Evolutionary conservation across 2,888 invertebrate species (phyloP).

Genomic region (Drosophila prolongata): DNA sequence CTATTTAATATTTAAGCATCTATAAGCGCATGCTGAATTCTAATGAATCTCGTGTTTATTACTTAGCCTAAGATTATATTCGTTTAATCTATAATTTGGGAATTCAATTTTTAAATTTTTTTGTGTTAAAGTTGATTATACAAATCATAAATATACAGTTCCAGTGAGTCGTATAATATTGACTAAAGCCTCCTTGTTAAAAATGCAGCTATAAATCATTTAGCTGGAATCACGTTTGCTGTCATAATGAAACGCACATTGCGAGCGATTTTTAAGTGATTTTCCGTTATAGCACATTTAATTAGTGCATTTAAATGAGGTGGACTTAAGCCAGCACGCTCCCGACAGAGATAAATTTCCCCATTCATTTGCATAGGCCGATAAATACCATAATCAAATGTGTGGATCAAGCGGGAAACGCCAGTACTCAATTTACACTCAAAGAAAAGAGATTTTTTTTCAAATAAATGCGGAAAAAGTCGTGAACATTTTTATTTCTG

Average conservation of each 20-base stretch:
- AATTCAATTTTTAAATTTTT: too few species aligned
- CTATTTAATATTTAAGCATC: too few species aligned
- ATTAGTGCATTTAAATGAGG: constrained; percentile 46
- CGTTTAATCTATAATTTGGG: too few species aligned
- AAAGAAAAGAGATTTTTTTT: not conserved
- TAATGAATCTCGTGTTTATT: too few species aligned
- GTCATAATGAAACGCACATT: constrained; percentile 3
- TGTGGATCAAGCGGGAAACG: constrained; percentile 15
- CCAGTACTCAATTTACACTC: not conserved
- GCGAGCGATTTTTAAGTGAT: constrained; percentile 37
- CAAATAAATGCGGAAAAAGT: too few species aligned
- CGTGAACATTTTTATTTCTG: not conserved
- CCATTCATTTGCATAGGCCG: constrained; percentile 42
- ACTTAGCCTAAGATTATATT: too few species aligned
- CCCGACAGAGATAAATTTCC: not conserved
- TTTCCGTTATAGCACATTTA: constrained; percentile 47
- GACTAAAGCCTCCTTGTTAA: not conserved
- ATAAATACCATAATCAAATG: constrained; percentile 48
- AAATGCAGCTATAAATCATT: not conserved
- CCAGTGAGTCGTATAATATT: too few species aligned
- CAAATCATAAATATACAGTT: too few species aligned
- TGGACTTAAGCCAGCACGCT: constrained; percentile 32
- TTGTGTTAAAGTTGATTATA: too few species aligned
- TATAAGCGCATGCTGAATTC: too few species aligned
- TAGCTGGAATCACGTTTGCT: not conserved